A percentile compares a stretch with the other conserved stretches of the same genome.
Conservation (phyloP, 2,113 vertebrate genomes). For the Anoplopoma fimbria region DNA sequence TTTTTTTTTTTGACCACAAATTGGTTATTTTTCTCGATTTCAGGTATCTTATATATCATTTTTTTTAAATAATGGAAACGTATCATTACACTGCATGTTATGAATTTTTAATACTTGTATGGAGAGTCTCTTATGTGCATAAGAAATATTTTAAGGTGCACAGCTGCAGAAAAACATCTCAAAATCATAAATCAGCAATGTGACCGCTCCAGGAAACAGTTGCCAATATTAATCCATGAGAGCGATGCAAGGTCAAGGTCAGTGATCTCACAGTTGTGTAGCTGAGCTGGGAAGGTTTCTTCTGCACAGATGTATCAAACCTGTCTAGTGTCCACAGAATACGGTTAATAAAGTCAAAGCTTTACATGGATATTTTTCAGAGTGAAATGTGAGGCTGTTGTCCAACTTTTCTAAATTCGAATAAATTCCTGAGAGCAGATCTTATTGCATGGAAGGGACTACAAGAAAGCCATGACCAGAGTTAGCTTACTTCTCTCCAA, state of each 20-base stretch:
- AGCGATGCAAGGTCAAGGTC: conserved; percentile 50
- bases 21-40: not conserved
- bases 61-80: not conserved
- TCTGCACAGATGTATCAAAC: conserved; percentile 40
- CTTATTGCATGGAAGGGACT: not conserved
- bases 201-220: conserved; percentile 22
- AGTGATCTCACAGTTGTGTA: conserved; percentile 40
- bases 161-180: conserved; percentile 25
- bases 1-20: too few species aligned
- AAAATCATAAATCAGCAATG: conserved; percentile 36
- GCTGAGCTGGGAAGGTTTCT: conserved; percentile 27
- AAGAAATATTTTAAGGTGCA: conserved; percentile 1
- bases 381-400: not conserved
- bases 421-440: not conserved
- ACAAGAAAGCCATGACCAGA: too few species aligned
- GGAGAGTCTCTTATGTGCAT: not conserved
- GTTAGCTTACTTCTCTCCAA: not conserved
- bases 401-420: not conserved
- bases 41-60: not conserved
- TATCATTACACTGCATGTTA: not conserved
- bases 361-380: not conserved
- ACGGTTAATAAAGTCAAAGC: not conserved
- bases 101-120: not conserved
- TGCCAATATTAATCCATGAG: conserved; percentile 40
- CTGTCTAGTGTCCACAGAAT: not conserved